phyloP scores from a whole-genome alignment of 2,113 vertebrate species.

The Burhinus oedicnemus region DNA sequence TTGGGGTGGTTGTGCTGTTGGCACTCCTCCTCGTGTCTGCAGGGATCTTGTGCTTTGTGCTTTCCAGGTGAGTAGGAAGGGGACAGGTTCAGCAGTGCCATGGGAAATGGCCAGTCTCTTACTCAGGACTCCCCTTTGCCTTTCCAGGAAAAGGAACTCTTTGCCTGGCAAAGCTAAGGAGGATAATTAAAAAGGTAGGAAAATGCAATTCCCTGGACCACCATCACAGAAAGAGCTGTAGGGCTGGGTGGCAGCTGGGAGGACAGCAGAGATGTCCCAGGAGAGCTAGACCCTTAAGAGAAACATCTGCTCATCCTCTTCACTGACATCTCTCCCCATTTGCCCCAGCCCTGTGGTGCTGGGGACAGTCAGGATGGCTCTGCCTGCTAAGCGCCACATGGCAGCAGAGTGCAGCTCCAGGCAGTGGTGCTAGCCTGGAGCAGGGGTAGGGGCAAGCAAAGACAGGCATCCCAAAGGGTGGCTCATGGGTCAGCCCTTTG shows the following conservation, averaged over 20 bases:
- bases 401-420: not conserved
- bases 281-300: not conserved
- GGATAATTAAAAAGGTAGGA: constrained; percentile 1
- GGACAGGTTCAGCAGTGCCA: not conserved
- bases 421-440: not conserved
- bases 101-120: rapidly evolving
- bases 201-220: not conserved
- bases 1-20: not conserved
- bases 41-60: not conserved
- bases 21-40: not conserved
- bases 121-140: not conserved
- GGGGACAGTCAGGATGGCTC: rapidly evolving
- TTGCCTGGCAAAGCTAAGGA: not conserved
- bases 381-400: rapidly evolving
- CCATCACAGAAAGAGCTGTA: not conserved
- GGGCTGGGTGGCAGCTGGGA: not conserved
- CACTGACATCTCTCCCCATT: rapidly evolving
- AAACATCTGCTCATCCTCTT: not conserved
- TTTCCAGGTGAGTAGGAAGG: not conserved
- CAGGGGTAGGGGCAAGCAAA: not conserved
- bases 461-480: rapidly evolving
- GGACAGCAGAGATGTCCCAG: not conserved
- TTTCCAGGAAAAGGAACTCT: constrained; percentile 16
- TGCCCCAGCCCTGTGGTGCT: not conserved
- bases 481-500: not conserved